phyloP scores from a whole-genome alignment of 2,113 vertebrate genomes.

The Gadus macrocephalus region DNA sequence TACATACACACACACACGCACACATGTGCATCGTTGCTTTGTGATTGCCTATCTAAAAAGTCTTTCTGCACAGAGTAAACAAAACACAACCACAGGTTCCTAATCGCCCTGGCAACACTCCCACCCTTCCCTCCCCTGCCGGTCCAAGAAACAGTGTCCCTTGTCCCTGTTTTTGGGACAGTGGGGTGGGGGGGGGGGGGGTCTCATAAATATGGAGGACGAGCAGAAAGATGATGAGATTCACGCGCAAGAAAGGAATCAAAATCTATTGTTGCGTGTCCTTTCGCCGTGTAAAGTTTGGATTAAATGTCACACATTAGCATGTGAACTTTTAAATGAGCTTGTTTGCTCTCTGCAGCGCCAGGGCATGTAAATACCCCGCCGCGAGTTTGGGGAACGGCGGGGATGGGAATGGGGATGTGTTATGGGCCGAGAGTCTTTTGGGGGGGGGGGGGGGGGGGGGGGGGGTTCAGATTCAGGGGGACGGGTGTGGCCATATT shows the following conservation, averaged over 20 bases:
- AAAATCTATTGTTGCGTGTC: slow-evolving; percentile 80
- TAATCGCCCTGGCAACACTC: not conserved
- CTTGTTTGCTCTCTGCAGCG: slow-evolving; percentile 79
- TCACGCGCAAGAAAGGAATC: slow-evolving; percentile 76
- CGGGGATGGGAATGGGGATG: slow-evolving; percentile 41
- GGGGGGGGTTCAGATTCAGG: not conserved
- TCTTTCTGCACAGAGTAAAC: slow-evolving; percentile 32
- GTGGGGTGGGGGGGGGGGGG: too few species aligned
- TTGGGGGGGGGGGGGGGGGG: too few species aligned
- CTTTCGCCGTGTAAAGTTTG: slow-evolving; percentile 84
- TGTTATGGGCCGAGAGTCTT: slow-evolving; percentile 30
- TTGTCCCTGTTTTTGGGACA: slow-evolving; percentile 40
- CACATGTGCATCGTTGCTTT: slow-evolving; percentile 32
- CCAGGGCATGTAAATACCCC: slow-evolving; percentile 77
- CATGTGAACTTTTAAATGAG: slow-evolving; percentile 87
- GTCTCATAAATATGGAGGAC: slow-evolving; percentile 77
- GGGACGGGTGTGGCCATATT: slow-evolving; percentile 39
- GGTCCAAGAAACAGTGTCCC: slow-evolving; percentile 57
- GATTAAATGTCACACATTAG: slow-evolving; percentile 85
- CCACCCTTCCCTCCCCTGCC: slow-evolving; percentile 6
- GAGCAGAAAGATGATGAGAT: slow-evolving; percentile 64
- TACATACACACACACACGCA: slow-evolving; percentile 60
- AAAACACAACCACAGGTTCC: not conserved
- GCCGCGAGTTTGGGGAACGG: slow-evolving; percentile 59
- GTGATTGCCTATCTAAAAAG: slow-evolving; percentile 13